Conservation (phyloP, 2,797 vertebrate genomes). For the Erethizon dorsatum region DNA sequence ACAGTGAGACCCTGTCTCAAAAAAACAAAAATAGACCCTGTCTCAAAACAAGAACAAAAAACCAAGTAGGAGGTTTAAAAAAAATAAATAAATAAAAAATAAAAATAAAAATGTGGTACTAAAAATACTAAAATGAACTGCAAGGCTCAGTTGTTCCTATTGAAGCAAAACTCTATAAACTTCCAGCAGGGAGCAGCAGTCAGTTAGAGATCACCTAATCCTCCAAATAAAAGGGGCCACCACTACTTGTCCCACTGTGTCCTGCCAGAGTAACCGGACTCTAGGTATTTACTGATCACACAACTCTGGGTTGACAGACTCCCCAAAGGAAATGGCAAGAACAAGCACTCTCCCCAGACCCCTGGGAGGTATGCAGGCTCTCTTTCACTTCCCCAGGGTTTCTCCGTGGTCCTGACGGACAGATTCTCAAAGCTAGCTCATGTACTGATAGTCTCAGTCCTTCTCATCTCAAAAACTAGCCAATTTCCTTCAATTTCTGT, state of each 20-base stretch:
- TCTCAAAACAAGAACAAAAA: neutral
- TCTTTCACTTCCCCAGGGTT: neutral
- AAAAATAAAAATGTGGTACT: neutral
- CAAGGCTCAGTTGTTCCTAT: neutral
- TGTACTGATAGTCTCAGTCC: neutral
- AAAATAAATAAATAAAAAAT: too few relatives aligned
- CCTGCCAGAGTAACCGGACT: neutral
- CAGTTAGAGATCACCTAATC: neutral
- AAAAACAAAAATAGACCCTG: neutral
- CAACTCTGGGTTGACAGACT: neutral
- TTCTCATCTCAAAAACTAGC: neutral
- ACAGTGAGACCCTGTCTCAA: neutral
- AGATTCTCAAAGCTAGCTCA: neutral
- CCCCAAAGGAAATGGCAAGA: neutral
- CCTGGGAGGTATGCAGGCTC: rapidly evolving
- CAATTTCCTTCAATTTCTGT: neutral
- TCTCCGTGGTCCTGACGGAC: neutral
- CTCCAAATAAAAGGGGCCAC: neutral
- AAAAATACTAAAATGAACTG: neutral
- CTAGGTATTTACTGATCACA: neutral
- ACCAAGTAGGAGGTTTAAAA: neutral
- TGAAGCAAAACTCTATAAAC: neutral
- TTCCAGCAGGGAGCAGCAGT: conserved; percentile 75
- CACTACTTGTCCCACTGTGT: neutral
- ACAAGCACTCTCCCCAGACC: neutral